Conservation (phyloP, 1,140 invertebrate genomes). For the Nixonia krombeini region DNA sequence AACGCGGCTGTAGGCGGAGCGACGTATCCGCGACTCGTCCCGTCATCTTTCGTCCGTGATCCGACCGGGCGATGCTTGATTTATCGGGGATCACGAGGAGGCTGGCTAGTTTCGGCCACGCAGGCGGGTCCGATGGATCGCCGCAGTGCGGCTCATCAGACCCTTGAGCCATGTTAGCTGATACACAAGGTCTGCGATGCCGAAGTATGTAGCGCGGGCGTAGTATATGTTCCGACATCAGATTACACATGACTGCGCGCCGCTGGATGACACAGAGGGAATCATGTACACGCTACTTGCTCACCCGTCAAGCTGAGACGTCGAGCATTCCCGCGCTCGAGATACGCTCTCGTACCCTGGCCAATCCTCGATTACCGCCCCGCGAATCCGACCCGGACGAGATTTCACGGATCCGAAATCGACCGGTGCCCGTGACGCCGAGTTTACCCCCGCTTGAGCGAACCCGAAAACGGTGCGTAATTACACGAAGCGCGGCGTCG, state of each 20-base stretch:
- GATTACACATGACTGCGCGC: constrained; percentile 45
- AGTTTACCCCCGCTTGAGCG: no score
- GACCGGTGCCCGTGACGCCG: no score
- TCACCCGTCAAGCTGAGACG: constrained; percentile 49
- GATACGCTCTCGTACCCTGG: constrained; percentile 44
- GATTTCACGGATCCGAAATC: no score
- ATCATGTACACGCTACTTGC: constrained; percentile 53
- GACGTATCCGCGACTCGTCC: no score
- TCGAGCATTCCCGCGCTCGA: constrained; percentile 42
- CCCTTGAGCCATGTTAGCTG: constrained; percentile 32
- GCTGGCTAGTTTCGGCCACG: constrained; percentile 11
- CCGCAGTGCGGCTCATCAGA: constrained; percentile 44
- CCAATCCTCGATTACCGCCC: constrained; percentile 23
- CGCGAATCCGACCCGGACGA: no score
- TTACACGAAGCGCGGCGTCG: no score
- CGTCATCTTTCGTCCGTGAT: not conserved
- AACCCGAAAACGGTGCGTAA: no score
- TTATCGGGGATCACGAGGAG: constrained; percentile 17
- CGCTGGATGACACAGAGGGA: constrained; percentile 45
- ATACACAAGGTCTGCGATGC: constrained; percentile 35
- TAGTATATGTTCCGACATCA: constrained; percentile 34
- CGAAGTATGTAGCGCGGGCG: constrained; percentile 20
- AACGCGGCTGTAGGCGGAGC: no score
- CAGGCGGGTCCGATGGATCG: constrained; percentile 14
- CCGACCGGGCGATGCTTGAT: constrained; percentile 10